Evolutionary conservation across 2,888 invertebrate species (phyloP).

Genomic region (Archips crataeganus): DNA sequence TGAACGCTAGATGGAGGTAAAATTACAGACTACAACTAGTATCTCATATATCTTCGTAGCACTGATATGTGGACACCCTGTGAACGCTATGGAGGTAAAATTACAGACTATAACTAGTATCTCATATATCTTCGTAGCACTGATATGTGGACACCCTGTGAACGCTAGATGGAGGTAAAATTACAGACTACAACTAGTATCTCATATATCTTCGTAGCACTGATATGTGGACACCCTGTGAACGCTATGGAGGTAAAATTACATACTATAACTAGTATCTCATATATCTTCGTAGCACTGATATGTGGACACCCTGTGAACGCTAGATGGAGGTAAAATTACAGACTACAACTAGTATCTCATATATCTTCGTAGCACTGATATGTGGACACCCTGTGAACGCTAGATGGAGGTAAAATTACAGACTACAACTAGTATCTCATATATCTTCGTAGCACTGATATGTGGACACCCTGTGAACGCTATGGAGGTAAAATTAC

Average conservation of each 20-base stretch:
- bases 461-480: slow-evolving; percentile 61
- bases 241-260: slow-evolving; percentile 71
- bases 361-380: too few relatives aligned
- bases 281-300: too few relatives aligned
- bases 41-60: too few relatives aligned
- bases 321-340: slow-evolving; percentile 72
- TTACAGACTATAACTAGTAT: too few relatives aligned
- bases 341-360: too few relatives aligned
- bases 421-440: too few relatives aligned
- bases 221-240: slow-evolving; percentile 62
- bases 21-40: too few relatives aligned
- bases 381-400: slow-evolving; percentile 61
- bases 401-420: slow-evolving; percentile 72
- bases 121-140: too few relatives aligned
- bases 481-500: slow-evolving; percentile 74
- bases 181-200: too few relatives aligned
- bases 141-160: slow-evolving; percentile 62
- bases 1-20: slow-evolving; percentile 67
- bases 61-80: slow-evolving; percentile 57
- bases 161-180: slow-evolving; percentile 69
- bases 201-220: too few relatives aligned
- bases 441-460: too few relatives aligned
- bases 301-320: slow-evolving; percentile 61
- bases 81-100: slow-evolving; percentile 71
- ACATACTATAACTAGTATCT: too few relatives aligned